phyloP scores from a whole-genome alignment of 2,888 invertebrate genomes.

The Suillia variegata region DNA sequence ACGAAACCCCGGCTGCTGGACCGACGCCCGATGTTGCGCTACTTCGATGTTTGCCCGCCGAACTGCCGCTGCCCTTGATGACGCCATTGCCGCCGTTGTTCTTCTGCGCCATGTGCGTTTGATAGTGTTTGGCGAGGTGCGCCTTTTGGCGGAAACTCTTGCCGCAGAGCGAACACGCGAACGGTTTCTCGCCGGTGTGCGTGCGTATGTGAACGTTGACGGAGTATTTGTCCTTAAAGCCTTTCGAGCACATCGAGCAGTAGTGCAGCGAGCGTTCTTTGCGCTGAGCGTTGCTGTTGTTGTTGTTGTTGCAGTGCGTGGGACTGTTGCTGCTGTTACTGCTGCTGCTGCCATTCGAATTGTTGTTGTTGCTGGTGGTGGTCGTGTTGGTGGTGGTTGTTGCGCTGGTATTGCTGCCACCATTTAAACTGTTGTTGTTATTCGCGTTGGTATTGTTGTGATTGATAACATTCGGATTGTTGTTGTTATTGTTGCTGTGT shows the following conservation, averaged over 20 bases:
- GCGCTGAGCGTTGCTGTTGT: constrained; percentile 62
- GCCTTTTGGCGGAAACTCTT: constrained; percentile 93
- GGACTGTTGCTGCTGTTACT: constrained; percentile 49
- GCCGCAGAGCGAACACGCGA: constrained; percentile 91
- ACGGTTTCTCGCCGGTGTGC: constrained; percentile 98
- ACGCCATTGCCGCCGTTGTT: constrained; percentile 66
- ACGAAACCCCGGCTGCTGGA: constrained; percentile 17
- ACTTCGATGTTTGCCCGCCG: constrained; percentile 4
- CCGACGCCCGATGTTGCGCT: constrained; percentile 17
- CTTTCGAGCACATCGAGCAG: constrained; percentile 91
- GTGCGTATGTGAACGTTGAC: constrained; percentile 97
- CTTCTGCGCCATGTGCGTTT: constrained; percentile 89
- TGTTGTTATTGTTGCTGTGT: constrained; percentile 62
- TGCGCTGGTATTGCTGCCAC: constrained; percentile 37
- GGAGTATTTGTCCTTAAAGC: constrained; percentile 95
- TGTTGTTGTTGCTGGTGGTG: constrained; percentile 47
- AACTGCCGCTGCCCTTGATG: constrained; percentile 35
- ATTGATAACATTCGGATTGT: constrained; percentile 53
- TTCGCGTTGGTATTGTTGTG: constrained; percentile 50
- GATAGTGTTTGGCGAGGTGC: constrained; percentile 90
- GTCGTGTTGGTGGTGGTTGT: constrained; percentile 40
- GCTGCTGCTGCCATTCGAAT: constrained; percentile 52
- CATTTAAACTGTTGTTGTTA: constrained; percentile 39
- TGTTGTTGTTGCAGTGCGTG: constrained; percentile 63
- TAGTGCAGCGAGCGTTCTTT: constrained; percentile 89